Conservation (phyloP, 2,113 vertebrate species). For the Phoenicopterus ruber region DNA sequence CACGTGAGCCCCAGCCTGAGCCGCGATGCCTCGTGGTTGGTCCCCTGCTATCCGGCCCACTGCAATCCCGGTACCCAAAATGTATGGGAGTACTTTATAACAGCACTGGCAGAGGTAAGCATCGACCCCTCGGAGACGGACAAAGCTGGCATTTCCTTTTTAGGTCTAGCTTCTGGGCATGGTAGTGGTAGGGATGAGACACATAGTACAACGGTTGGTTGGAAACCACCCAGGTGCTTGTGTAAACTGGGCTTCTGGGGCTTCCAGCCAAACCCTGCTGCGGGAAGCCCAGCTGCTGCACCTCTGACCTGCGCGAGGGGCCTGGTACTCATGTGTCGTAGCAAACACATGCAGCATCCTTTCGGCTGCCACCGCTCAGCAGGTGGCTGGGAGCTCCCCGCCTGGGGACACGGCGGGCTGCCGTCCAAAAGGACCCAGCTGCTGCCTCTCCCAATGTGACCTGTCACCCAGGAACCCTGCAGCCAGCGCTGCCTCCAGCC, state of each 20-base stretch:
- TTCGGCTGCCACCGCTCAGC: rapidly evolving
- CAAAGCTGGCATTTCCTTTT: neutral
- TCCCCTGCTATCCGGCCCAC: neutral
- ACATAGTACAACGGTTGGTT: rapidly evolving
- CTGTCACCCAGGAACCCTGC: neutral
- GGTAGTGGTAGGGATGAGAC: neutral
- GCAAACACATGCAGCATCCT: neutral
- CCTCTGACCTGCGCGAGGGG: neutral
- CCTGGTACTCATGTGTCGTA: rapidly evolving
- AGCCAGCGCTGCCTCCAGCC: neutral
- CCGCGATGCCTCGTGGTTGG: neutral
- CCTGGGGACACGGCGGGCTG: neutral
- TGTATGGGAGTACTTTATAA: neutral
- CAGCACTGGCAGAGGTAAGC: neutral
- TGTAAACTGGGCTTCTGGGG: neutral
- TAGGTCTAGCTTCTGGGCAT: neutral
- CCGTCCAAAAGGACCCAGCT: neutral
- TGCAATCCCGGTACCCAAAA: neutral
- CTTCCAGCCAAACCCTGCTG: neutral
- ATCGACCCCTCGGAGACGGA: neutral
- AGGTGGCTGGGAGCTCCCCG: neutral
- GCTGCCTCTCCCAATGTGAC: neutral
- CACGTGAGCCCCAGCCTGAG: neutral
- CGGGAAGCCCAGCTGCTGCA: rapidly evolving
- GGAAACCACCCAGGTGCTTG: neutral